Percentiles rank a stretch among this genome's conserved stretches.
Conservation (phyloP, 2,797 vertebrate genomes). For the Pantherophis vulpinus region DNA sequence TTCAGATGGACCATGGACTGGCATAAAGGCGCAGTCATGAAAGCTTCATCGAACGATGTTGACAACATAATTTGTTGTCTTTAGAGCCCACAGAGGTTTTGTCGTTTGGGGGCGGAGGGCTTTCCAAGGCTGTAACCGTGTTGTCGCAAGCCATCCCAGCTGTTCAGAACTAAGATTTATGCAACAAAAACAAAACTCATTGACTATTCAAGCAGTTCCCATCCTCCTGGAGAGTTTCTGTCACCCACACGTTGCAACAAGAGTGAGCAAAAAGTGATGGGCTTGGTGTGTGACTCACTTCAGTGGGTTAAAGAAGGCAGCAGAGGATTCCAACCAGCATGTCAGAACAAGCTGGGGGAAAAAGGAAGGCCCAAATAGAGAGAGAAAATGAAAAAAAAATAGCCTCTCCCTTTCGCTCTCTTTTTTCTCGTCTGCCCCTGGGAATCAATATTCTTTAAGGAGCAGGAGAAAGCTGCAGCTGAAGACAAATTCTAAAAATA, state of each 20-base stretch:
- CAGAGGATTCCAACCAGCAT: slow-evolving; percentile 64
- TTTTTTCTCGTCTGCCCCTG: slow-evolving; percentile 50
- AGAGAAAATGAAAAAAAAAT: not conserved
- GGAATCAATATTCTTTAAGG: not conserved
- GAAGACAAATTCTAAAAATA: not conserved
- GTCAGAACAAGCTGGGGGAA: slow-evolving; percentile 64
- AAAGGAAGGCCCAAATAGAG: slow-evolving; percentile 20
- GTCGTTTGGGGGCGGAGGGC: not conserved
- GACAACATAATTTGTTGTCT: not conserved
- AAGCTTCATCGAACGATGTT: not conserved
- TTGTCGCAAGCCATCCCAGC: not conserved
- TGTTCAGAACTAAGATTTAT: slow-evolving; percentile 46
- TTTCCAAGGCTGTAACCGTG: slow-evolving; percentile 9
- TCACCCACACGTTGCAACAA: slow-evolving; percentile 71
- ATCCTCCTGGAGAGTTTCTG: slow-evolving; percentile 67
- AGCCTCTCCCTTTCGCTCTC: slow-evolving; percentile 31
- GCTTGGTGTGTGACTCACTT: slow-evolving; percentile 71
- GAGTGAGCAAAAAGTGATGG: slow-evolving; percentile 61
- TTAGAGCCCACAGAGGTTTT: not conserved
- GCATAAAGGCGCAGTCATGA: not conserved
- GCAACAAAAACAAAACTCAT: slow-evolving; percentile 65
- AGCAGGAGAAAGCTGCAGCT: not conserved
- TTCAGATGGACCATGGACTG: not conserved
- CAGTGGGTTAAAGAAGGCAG: slow-evolving; percentile 65
- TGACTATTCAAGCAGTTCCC: slow-evolving; percentile 46